phyloP scores from a whole-genome alignment of 2,888 invertebrate species.

The Troglohyphantes excavatus region DNA sequence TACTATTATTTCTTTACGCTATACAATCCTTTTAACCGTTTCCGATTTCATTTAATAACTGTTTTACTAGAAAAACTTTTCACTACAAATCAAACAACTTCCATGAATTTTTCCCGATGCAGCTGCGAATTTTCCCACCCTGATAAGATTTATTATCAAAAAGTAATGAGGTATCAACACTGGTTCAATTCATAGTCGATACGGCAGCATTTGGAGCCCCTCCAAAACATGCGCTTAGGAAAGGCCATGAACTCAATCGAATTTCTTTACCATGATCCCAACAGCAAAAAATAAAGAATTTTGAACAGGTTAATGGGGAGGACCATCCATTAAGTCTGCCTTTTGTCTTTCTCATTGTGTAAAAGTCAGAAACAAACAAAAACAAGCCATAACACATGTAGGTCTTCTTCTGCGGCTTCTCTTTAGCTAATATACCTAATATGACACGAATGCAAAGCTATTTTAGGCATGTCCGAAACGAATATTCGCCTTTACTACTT shows the following conservation, averaged over 20 bases:
- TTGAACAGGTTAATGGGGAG: constrained; percentile 44
- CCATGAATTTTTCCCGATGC: background rate
- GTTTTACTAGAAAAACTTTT: no score
- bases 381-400: background rate
- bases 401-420: no score
- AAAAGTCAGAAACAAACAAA: background rate
- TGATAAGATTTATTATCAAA: background rate
- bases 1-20: no score
- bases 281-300: constrained; percentile 13
- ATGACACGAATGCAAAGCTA: constrained; percentile 27
- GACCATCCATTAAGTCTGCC: constrained; percentile 43
- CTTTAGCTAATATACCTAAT: background rate
- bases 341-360: constrained; percentile 20
- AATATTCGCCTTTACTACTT: background rate
- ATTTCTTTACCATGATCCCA: background rate
- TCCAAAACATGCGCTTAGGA: background rate
- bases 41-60: no score
- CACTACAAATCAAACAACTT: background rate
- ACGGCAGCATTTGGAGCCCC: background rate
- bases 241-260: background rate
- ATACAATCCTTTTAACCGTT: no score
- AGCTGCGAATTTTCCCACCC: background rate
- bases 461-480: constrained; percentile 25
- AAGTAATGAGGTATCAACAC: background rate
- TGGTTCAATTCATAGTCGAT: background rate